These are phyloP conservation scores for Cotesia chilonis DNA, from an alignment of 1,140 invertebrate genomes.

Conservation along the genomic window DNA sequence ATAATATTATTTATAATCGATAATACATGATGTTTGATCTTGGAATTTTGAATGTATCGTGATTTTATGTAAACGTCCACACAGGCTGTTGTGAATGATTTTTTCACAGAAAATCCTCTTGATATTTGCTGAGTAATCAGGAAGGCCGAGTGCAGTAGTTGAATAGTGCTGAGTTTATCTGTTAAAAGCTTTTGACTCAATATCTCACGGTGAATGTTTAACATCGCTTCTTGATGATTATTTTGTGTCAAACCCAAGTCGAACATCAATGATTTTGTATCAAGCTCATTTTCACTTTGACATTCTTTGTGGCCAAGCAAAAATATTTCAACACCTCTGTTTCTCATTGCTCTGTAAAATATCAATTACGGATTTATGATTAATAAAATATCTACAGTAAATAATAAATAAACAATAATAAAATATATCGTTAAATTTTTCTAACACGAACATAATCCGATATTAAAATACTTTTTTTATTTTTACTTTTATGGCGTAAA, in stretches of 20 bases:
- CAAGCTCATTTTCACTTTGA: constrained; percentile 55
- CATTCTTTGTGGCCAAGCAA: constrained; percentile 66
- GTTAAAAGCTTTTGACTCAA: constrained; percentile 61
- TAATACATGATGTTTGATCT: constrained; percentile 49
- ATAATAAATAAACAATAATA: constrained; percentile 22
- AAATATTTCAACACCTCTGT: constrained; percentile 94
- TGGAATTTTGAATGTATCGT: constrained; percentile 57
- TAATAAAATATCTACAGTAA: neutral
- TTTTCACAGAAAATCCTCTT: constrained; percentile 67
- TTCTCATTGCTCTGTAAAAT: constrained; percentile 89
- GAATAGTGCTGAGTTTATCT: constrained; percentile 68
- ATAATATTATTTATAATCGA: constrained; percentile 49
- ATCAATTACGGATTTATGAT: constrained; percentile 11
- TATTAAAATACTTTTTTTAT: too few species aligned
- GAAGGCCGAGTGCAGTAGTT: constrained; percentile 73
- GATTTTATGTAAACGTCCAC: constrained; percentile 77
- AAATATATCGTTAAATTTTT: constrained; percentile 6
- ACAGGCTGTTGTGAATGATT: constrained; percentile 69
- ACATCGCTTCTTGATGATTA: constrained; percentile 61
- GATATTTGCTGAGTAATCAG: constrained; percentile 72
- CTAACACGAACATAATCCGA: neutral
- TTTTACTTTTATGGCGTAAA: too few species aligned
- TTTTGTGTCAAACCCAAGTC: constrained; percentile 63
- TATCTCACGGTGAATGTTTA: constrained; percentile 67
- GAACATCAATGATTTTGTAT: constrained; percentile 69